Evolutionary conservation across 2,888 invertebrate species (phyloP), one percentile per base, ranked within the genome.

Genomic region (Ophioninae sp.): DNA sequence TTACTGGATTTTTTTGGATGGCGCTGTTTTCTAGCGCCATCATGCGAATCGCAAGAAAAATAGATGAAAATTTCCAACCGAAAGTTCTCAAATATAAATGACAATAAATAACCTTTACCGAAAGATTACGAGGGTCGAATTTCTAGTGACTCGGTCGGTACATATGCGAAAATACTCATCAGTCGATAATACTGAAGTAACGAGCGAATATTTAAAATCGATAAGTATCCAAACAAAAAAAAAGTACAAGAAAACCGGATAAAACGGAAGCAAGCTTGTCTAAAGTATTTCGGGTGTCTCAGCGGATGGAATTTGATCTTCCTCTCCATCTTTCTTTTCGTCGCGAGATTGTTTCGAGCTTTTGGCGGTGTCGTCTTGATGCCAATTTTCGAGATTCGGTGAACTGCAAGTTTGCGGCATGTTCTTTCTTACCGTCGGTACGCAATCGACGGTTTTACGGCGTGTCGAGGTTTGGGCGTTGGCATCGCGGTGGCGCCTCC

Each of bases 401-500:
- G 89, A 88, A 63, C 88, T 88, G 74, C 79, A 86, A 0, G 88
- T 84, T 23, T 87, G 87, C 0, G 85, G 81, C 2, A 89, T 79
- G n/a, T 87, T 85, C 30, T 87, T 85, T 37, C 86, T 83, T 1
- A 83, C 85, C 7, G 89, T 79, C 0, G 89, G 87, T 30, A 88
- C 82, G 39, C 85, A 88, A 23, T 91, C 90, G 2, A 87, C 86
- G n/a, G 89, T 91, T 85, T 80, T 87, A 72, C 89, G 84, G 37
- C 89, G 84, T 22, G 86, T 74, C 41, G 65, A 85, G 9, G 71
- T 13, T 9, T 77, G 85, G 8, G 72, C 79, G 22, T 58, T 76
- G 59, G 86, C 84, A 58, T 85, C 83, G 2, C 86, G 74, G 56
- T 88, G 85, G 5, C 91, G 88, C 86, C 90, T 92, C 93, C 93